Evolutionary conservation across 1,140 invertebrate genomes (phyloP).

Genomic region (Parapsyche elsis): DNA sequence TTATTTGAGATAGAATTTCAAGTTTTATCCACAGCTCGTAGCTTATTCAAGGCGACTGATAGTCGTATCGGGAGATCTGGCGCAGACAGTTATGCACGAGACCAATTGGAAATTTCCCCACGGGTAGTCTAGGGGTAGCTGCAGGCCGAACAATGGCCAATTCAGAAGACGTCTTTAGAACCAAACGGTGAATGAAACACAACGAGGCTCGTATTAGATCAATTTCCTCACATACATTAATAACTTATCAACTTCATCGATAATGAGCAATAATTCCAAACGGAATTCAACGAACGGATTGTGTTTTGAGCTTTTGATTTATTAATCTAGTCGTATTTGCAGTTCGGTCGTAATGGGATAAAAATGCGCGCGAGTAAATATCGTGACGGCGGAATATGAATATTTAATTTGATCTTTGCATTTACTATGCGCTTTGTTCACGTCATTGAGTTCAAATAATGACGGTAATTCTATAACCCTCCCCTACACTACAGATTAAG

Average conservation of each 20-base stretch:
- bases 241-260: not conserved
- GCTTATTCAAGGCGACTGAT: not conserved
- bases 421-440: not conserved
- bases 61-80: slow-evolving; percentile 7
- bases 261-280: not conserved
- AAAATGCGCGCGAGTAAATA: not conserved
- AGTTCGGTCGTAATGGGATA: not conserved
- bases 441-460: too few species aligned
- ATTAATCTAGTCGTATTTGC: too few species aligned
- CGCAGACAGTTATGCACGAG: slow-evolving; percentile 39
- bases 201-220: not conserved
- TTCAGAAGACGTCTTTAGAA: not conserved
- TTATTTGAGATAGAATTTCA: not conserved
- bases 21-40: not conserved
- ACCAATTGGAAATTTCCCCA: slow-evolving; percentile 42
- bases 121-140: not conserved
- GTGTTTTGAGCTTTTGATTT: too few species aligned
- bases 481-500: too few species aligned
- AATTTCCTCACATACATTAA: not conserved
- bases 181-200: not conserved
- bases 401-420: not conserved
- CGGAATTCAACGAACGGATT: not conserved
- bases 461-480: too few species aligned
- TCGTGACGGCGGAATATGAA: not conserved
- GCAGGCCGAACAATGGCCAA: slow-evolving; percentile 5